A percentile compares a stretch with the other conserved stretches of the same genome.
These are phyloP conservation scores for Tragelaphus scriptus DNA, from an alignment of 2,113 vertebrate genomes.

Conservation along the genomic window DNA sequence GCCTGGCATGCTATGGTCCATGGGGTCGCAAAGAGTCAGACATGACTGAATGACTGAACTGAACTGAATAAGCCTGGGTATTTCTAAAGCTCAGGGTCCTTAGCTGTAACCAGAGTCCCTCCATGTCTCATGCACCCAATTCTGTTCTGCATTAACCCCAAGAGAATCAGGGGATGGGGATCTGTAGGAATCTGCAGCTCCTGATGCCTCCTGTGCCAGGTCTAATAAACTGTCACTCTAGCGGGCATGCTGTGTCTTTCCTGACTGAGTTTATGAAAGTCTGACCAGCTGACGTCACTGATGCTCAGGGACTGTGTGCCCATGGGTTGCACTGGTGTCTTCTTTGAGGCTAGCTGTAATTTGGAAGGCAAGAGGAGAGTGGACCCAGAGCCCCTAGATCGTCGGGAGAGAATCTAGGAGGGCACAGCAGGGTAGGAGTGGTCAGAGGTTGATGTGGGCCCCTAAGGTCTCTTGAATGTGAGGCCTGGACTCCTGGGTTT, in stretches of 20 bases:
- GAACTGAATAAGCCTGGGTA: background rate
- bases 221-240: background rate
- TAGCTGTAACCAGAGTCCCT: background rate
- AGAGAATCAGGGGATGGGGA: background rate
- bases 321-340: background rate
- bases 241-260: background rate
- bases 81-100: background rate
- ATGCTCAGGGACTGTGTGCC: background rate
- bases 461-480: background rate
- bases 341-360: background rate
- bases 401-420: background rate
- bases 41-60: background rate
- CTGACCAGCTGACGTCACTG: background rate
- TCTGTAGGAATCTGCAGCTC: too few species aligned
- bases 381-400: background rate
- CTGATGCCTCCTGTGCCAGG: background rate
- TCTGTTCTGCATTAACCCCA: background rate
- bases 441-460: background rate
- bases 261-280: background rate
- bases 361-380: background rate
- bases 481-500: background rate
- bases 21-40: background rate
- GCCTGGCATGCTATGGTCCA: background rate
- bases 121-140: background rate
- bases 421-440: background rate